phyloP scores from a whole-genome alignment of 2,888 invertebrate genomes.

The Cerastis rubricosa region DNA sequence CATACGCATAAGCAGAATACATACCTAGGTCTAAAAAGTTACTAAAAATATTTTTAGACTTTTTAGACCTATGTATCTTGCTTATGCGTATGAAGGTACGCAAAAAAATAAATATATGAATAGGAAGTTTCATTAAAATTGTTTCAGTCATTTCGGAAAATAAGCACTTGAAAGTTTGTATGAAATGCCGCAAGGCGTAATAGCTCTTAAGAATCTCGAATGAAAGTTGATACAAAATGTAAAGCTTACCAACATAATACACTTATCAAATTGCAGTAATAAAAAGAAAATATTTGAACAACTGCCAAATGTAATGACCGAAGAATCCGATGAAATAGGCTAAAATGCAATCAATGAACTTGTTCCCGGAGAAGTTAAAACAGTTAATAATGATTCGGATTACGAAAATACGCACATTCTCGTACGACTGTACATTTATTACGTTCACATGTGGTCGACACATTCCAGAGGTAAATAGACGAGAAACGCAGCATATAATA shows the following conservation, averaged over 20 bases:
- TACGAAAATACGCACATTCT: conserved; percentile 35
- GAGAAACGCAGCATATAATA: background rate
- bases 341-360: conserved; percentile 7
- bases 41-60: no score
- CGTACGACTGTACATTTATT: conserved; percentile 12
- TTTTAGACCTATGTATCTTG: no score
- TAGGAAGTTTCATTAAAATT: no score
- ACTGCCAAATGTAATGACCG: conserved; percentile 21
- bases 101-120: no score
- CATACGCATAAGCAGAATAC: no score
- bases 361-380: conserved; percentile 11
- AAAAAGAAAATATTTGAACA: conserved; percentile 30
- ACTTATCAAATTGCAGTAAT: background rate
- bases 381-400: conserved; percentile 19
- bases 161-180: no score
- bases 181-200: no score
- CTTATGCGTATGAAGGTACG: no score
- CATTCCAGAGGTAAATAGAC: conserved; percentile 27
- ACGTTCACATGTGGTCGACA: conserved; percentile 30
- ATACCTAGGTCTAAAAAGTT: no score
- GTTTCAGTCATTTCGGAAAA: no score
- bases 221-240: background rate
- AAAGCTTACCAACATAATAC: background rate
- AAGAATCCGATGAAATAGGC: background rate
- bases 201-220: no score